A percentile compares a stretch with the other conserved stretches of the same genome.
Evolutionary conservation across 2,888 invertebrate species (phyloP).

Genomic region (Dicyrtomina minuta): DNA sequence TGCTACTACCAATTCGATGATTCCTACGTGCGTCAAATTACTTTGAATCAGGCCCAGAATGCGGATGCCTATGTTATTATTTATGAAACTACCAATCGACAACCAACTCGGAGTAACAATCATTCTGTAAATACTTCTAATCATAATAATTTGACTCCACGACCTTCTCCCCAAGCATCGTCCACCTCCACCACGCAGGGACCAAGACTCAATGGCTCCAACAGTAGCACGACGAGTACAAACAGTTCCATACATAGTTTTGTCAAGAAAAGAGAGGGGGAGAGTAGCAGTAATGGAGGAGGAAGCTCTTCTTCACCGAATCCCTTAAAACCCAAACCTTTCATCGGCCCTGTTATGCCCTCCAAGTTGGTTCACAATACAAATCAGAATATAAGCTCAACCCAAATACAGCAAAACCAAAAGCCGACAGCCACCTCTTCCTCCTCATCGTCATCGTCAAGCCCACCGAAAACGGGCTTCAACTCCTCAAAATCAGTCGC

Average conservation of each 20-base stretch:
- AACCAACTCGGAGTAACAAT: background rate
- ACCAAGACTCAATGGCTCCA: too few species aligned
- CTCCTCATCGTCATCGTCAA: too few species aligned
- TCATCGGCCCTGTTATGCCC: background rate
- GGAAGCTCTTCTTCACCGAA: background rate
- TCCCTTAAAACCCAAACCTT: background rate
- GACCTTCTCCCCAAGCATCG: background rate
- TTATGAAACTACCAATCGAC: conserved; percentile 70
- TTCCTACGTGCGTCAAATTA: conserved; percentile 65
- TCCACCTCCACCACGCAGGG: background rate
- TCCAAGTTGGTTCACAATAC: too few species aligned
- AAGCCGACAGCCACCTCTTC: background rate
- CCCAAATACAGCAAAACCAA: background rate
- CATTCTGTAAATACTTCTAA: background rate
- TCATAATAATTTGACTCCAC: background rate
- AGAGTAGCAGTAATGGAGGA: background rate
- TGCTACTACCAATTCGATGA: conserved; percentile 94
- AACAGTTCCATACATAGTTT: too few species aligned
- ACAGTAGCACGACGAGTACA: background rate
- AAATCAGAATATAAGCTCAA: too few species aligned
- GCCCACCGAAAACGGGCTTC: too few species aligned
- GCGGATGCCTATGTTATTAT: conserved; percentile 92
- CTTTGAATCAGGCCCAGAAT: conserved; percentile 73
- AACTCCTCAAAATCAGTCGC: background rate
- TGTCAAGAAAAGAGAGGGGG: too few species aligned